Base-by-base conservation (phyloP, 1,140 invertebrate genomes). In the Cydia splendana region DNA sequence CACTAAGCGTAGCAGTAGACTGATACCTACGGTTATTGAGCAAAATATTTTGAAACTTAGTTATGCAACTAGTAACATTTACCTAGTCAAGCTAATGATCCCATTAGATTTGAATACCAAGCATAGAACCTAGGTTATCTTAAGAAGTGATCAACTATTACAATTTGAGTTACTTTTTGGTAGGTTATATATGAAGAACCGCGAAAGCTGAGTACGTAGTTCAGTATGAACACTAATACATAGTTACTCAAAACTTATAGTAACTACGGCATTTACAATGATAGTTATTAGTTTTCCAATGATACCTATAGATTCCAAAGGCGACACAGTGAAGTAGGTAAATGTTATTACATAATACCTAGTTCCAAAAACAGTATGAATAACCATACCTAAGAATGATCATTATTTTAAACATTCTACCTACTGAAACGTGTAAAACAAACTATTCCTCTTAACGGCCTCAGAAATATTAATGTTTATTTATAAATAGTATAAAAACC, bases 1-100 rank as follows among this genome's bases (percentile, higher is more conserved):
- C 34, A 34, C 15, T 15, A 51, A 13, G 2, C 6, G 12, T 12
- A 48, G 20, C 30, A 38, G 51, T 48, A 77, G 51, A 80, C 67
- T 76, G 79, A 79, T 82, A 30, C 30, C 30, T 34, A 84, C 77
- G 76, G 81, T 77, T 75, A 81, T 87, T 86, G 79, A 81, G 85
- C 83, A 86, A 86, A 87, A 84, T 80, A 84, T 88, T 88, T 88
- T 84, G 82, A 84, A 88, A 90, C 38, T 45, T 69, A 71, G 78
- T 87, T 88, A 89, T 84, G 84, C 87, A 88, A 89, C 79, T 78
- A 69, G 82, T 77, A 77, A 78, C 74, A 82, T 78, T 80, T 62
- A 51, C 30, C 65, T 51, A 65, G 62, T 48, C 57, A 48, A 34
- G 65, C 67, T 53, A 78, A 81, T 77, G 75, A 77, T 79, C 77